Conservation (phyloP, 2,797 vertebrate species). For the Micromesistius poutassou region DNA sequence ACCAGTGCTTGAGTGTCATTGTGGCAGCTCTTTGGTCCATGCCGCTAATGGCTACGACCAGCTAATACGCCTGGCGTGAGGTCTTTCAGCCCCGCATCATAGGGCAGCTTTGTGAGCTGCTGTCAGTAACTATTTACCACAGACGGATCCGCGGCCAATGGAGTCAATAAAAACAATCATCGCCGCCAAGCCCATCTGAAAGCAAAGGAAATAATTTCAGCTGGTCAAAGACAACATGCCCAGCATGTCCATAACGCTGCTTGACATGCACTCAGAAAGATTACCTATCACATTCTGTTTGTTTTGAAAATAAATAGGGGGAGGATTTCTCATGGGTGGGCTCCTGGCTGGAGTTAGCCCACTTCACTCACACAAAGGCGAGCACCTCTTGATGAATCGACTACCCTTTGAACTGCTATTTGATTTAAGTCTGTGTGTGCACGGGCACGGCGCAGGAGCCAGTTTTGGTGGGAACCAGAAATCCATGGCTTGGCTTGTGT, state of each 20-base stretch:
- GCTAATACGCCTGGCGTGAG: slow-evolving; percentile 72
- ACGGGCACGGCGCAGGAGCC: not conserved
- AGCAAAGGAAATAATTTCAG: slow-evolving; percentile 71
- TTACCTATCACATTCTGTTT: slow-evolving; percentile 45
- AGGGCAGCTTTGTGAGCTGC: slow-evolving; percentile 61
- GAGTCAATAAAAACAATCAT: slow-evolving; percentile 80
- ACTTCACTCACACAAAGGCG: slow-evolving; percentile 20
- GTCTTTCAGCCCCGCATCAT: slow-evolving; percentile 67
- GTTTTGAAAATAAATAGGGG: slow-evolving; percentile 36
- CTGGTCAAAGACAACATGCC: slow-evolving; percentile 65
- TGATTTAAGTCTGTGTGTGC: slow-evolving; percentile 42
- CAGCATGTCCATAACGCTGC: slow-evolving; percentile 45
- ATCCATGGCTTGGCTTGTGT: slow-evolving; percentile 50
- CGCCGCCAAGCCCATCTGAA: slow-evolving; percentile 67
- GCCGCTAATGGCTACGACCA: slow-evolving; percentile 47
- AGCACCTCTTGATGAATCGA: not conserved
- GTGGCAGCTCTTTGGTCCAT: slow-evolving; percentile 30
- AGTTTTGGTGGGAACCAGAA: slow-evolving; percentile 50
- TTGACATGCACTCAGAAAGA: slow-evolving; percentile 58
- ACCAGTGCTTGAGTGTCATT: slow-evolving; percentile 58
- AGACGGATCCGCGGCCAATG: slow-evolving; percentile 68
- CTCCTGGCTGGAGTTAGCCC: not conserved
- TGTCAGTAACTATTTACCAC: slow-evolving; percentile 72
- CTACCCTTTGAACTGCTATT: slow-evolving; percentile 33
- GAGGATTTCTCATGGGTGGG: slow-evolving; percentile 33